Evolutionary conservation across 2,113 vertebrate genomes (phyloP), one percentile per base, ranked within the genome.

Genomic region (Alaudala cheleensis): DNA sequence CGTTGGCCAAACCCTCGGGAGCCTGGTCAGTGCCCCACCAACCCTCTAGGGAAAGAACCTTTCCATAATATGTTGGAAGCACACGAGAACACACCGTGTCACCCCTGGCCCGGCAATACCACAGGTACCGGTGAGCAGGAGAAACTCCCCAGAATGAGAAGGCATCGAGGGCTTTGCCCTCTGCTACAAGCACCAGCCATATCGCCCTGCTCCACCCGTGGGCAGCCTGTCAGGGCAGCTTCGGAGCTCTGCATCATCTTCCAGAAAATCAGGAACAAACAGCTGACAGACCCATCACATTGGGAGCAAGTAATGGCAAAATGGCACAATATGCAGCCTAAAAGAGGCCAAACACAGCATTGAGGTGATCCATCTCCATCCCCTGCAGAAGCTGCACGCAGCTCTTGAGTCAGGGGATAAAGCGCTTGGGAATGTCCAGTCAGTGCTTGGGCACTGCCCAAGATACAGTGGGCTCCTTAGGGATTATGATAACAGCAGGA

Each of bases 231-330:
- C 25, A 3, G 4, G 29, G 64, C 37, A 2, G 2, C 13, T 24
- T 3, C 0, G 3, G 64, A 67, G 40, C 17, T 12, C 22, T 1
- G 31, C 5, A 1, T 11, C 90, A 57, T 79, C 56, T 60, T 23
- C 50, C 1, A 3, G 25, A 37, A n/a, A 22, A 40, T 29, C 6
- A 49, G 34, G 34, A 58, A 51, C 6, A 47, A 83, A 86, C 34
- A 1, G 3, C 15, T 61, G 81, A 73, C 40, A 33, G 37, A 31
- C 6, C 25, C 12, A 47, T 28, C 77, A 33, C n/a, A 1, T 10
- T 3, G 6, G 2, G 0, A 20, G 3, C 2, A 2, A 40, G 9
- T 5, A 44, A 45, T 15, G 40, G 60, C 33, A 37, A 49, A 49
- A 53, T 69, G 58, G 33, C 40, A 50, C 34, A 17, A 49, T 11